These are phyloP conservation scores for Cremastobaeus sp. DNA, from an alignment of 2,888 invertebrate genomes.

Conservation along the genomic window DNA sequence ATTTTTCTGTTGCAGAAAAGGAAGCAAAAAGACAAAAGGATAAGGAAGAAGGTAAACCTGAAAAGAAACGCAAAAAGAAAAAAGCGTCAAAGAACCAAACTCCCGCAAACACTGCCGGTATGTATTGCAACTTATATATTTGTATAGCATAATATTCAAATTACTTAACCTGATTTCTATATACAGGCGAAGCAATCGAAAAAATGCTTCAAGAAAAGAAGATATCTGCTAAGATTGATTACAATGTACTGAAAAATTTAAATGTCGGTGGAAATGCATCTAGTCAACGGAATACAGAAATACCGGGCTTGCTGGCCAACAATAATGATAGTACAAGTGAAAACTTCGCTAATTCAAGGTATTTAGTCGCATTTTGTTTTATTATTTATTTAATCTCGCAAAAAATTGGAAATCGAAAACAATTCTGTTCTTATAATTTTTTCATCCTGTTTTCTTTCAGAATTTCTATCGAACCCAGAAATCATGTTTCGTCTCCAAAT, in stretches of 20 bases:
- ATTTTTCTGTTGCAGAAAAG: constrained; percentile 81
- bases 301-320: not conserved
- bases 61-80: constrained; percentile 86
- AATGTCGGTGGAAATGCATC: constrained; percentile 75
- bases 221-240: constrained; percentile 98
- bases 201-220: constrained; percentile 97
- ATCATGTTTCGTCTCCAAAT: not conserved
- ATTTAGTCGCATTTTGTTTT: constrained; percentile 18
- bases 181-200: constrained; percentile 96
- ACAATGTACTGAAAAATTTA: constrained; percentile 94
- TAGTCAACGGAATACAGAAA: constrained; percentile 47
- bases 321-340: constrained; percentile 11
- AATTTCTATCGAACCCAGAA: constrained; percentile 19
- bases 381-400: not conserved
- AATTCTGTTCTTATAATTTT: no score
- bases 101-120: constrained; percentile 81
- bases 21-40: constrained; percentile 89
- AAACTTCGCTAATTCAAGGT: constrained; percentile 11
- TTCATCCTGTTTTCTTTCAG: constrained; percentile 2
- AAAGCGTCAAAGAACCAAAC: constrained; percentile 83
- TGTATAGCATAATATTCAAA: not conserved
- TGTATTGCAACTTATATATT: constrained; percentile 72
- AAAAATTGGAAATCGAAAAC: no score
- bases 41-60: constrained; percentile 91
- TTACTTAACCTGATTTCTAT: no score